phyloP scores from a whole-genome alignment of 1,140 invertebrate genomes.

The Gonatopus flavifemur region DNA sequence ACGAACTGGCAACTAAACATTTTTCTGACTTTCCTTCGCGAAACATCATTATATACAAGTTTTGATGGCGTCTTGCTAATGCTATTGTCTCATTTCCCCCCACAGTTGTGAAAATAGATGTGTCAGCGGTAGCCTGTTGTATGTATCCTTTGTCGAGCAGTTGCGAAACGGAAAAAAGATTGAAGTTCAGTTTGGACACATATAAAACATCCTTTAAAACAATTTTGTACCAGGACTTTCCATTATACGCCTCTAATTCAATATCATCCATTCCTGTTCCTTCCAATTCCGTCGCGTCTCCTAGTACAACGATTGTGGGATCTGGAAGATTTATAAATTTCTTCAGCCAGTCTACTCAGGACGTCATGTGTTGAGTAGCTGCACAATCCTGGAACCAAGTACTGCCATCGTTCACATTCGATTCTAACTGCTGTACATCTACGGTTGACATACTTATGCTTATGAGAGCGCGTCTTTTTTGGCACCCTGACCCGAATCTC shows the following conservation, averaged over 20 bases:
- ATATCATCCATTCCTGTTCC: slow-evolving; percentile 25
- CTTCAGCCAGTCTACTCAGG: slow-evolving; percentile 21
- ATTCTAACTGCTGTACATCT: no score
- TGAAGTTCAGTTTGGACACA: slow-evolving; percentile 45
- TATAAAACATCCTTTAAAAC: slow-evolving; percentile 42
- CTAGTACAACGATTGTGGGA: slow-evolving; percentile 15
- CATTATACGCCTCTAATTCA: slow-evolving; percentile 22
- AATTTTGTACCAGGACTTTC: slow-evolving; percentile 18
- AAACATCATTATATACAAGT: slow-evolving; percentile 8
- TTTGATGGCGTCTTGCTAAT: background rate
- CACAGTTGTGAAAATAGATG: slow-evolving; percentile 1
- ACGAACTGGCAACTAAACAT: slow-evolving; percentile 2
- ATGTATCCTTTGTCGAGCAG: slow-evolving; percentile 31
- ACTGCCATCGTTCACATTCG: no score
- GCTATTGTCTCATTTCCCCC: background rate
- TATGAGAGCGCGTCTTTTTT: no score
- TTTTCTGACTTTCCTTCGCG: background rate
- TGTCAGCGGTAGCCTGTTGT: slow-evolving; percentile 22
- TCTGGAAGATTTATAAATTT: slow-evolving; percentile 13
- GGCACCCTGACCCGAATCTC: no score
- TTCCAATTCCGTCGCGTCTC: slow-evolving; percentile 22
- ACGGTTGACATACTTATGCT: no score
- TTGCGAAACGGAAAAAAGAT: slow-evolving; percentile 45
- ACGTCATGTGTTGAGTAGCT: slow-evolving; percentile 32
- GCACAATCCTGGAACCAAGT: slow-evolving; percentile 30